These are phyloP conservation scores for Calidris pugnax DNA, from an alignment of 2,113 vertebrate genomes.

Conservation along the genomic window DNA sequence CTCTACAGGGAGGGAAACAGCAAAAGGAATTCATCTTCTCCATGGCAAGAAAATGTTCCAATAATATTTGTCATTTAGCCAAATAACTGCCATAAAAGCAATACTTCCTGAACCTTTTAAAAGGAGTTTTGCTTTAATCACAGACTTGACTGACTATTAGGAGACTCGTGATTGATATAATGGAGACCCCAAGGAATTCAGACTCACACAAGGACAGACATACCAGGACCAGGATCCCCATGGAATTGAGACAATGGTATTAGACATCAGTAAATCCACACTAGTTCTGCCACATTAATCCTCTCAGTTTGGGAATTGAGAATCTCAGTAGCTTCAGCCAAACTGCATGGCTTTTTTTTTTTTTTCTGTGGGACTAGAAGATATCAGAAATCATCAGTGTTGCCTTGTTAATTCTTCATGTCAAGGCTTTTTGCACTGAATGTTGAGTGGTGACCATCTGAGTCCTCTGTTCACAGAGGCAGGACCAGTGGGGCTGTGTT, in stretches of 20 bases:
- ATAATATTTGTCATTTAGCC: not conserved
- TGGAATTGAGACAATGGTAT: not conserved
- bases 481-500: not conserved
- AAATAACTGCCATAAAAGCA: not conserved
- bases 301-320: not conserved
- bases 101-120: not conserved
- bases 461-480: not conserved
- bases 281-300: not conserved
- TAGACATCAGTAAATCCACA: not conserved
- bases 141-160: not conserved
- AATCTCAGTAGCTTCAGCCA: not conserved
- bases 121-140: not conserved
- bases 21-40: not conserved
- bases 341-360: not conserved
- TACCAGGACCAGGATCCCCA: not conserved
- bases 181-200: not conserved
- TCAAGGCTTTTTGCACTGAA: not conserved
- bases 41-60: not conserved
- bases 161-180: not conserved
- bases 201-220: not conserved
- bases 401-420: not conserved
- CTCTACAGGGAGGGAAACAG: not conserved
- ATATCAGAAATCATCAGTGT: not conserved
- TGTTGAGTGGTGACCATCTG: not conserved
- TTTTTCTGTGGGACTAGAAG: not conserved